Evolutionary conservation across 2,888 invertebrate genomes (phyloP).

Genomic region (Hypolimnas misippus): DNA sequence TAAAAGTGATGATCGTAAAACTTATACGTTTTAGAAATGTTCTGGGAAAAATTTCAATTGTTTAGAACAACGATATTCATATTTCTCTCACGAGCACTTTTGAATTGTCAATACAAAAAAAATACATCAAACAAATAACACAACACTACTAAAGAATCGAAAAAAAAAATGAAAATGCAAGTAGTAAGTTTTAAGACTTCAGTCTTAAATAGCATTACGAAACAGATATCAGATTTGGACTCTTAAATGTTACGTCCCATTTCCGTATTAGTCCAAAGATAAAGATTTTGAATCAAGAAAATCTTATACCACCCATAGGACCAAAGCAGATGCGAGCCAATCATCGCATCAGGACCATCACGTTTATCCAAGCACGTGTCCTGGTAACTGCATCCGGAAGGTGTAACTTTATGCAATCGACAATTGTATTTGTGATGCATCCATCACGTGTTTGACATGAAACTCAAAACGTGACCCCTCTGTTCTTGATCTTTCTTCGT

Average conservation of each 20-base stretch:
- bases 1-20: slow-evolving; percentile 18
- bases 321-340: slow-evolving; percentile 8
- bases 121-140: too few relatives aligned
- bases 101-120: too few relatives aligned
- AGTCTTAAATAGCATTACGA: too few relatives aligned
- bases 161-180: too few relatives aligned
- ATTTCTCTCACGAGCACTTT: too few relatives aligned
- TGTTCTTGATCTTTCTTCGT: slow-evolving; percentile 6
- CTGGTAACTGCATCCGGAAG: slow-evolving; percentile 22
- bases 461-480: slow-evolving; percentile 8
- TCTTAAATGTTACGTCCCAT: too few relatives aligned
- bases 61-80: too few relatives aligned
- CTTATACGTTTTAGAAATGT: slow-evolving; percentile 6
- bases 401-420: slow-evolving; percentile 15
- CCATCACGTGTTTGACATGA: slow-evolving; percentile 14
- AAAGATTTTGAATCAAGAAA: neutral
- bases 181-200: too few relatives aligned
- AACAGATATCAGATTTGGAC: too few relatives aligned
- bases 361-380: slow-evolving; percentile 22
- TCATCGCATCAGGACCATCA: slow-evolving; percentile 28
- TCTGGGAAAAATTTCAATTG: neutral
- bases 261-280: too few relatives aligned
- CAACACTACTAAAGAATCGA: too few relatives aligned
- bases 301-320: slow-evolving; percentile 6
- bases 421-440: slow-evolving; percentile 3